These are phyloP conservation scores for Cantharis flavilabris DNA, from an alignment of 2,888 invertebrate species.

Conservation along the genomic window DNA sequence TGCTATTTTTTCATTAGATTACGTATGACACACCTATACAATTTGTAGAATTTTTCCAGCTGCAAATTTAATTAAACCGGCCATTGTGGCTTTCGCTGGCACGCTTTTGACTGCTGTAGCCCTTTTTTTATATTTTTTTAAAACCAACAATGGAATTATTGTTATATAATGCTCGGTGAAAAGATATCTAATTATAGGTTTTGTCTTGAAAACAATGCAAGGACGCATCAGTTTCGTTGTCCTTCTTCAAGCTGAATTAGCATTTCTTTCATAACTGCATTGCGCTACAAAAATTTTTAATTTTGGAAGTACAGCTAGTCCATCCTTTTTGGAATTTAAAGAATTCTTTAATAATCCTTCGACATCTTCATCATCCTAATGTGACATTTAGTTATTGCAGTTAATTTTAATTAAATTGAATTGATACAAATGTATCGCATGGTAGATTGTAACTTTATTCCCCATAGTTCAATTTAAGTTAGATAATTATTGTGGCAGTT, in stretches of 20 bases:
- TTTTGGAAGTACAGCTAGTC: not conserved
- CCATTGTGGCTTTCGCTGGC: not conserved
- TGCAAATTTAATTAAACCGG: not conserved
- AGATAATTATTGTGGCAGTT: not conserved
- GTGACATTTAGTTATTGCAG: not conserved
- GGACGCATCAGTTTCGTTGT: constrained; percentile 10
- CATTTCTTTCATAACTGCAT: not conserved
- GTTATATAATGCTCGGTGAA: not conserved
- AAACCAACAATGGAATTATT: not conserved
- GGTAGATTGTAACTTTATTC: not conserved
- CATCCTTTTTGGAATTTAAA: not conserved
- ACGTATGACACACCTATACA: not conserved
- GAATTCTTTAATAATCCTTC: not conserved
- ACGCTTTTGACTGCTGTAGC: not conserved
- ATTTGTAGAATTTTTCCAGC: not conserved
- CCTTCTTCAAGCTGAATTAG: constrained; percentile 6
- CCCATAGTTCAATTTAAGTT: constrained; percentile 9
- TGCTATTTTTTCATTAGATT: not conserved
- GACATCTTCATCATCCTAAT: not conserved
- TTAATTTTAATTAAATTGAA: constrained; percentile 8
- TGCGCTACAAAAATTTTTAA: not conserved
- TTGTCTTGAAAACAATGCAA: constrained; percentile 16
- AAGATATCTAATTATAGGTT: constrained; percentile 4
- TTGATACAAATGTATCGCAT: constrained; percentile 14
- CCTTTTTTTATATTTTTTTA: not conserved